Evolutionary conservation across 2,113 vertebrate genomes (phyloP), one percentile per base, ranked within the genome.

Genomic region (Leucoraja erinaceus): DNA sequence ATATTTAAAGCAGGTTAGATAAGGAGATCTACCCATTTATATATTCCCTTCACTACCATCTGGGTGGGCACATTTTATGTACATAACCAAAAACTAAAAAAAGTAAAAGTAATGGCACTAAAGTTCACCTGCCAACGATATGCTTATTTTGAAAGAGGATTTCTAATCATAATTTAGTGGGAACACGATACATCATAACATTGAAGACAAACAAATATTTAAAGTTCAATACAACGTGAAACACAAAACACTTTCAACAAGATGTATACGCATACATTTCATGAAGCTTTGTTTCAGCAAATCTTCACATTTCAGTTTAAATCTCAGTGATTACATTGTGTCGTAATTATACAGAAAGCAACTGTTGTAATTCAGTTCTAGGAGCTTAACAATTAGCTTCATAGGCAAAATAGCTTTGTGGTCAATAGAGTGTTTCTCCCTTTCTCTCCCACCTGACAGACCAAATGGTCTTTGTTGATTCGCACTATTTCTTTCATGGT

Each of bases 181-280:
- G 33, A 91, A 91, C 90, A 70, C 38, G 66, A 90, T 47, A 38
- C 31, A 68, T 38, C 5, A 38, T 70, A 90, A 70, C 88, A 72
- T 47, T 70, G 90, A 91, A 91, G 66, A 91, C 90, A 74, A 33
- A 91, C 66, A 72, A 54, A 20, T 72, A 70, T 38, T 70, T 70
- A 90, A 47, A 72, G 90, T 72, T 91, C 20, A 54, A 31, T 91
- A 54, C 68, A 25, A 91, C 66, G 72, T 70, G 66, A 91, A 70
- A 74, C 90, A 72, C 66, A 47, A 68, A 91, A 74, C 22, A 91
- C 20, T 91, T 91, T 18, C 38, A 91, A 91, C 90, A 54, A 72
- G 84, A 66, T 66, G 90, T 74, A 20, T 31, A 91, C 28, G 66
- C 68, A 91, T 54, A 91, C 90, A 91, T 70, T 91, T 91, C 88